Evolutionary conservation across 2,113 vertebrate species (phyloP).

Genomic region (Picathartes gymnocephalus): DNA sequence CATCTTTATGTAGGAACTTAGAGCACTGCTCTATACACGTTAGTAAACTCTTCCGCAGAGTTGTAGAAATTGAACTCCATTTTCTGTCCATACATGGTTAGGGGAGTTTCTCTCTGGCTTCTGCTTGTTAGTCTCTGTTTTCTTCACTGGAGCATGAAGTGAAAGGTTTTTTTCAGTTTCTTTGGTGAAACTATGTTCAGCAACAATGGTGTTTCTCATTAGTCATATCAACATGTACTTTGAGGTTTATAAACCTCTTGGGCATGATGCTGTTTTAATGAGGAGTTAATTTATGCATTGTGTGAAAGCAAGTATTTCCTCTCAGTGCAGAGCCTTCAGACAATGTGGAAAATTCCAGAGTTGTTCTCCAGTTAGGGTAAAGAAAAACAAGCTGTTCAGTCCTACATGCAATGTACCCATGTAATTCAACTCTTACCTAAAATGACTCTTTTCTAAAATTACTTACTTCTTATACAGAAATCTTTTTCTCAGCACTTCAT

Average conservation of each 20-base stretch:
- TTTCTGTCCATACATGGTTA: background rate
- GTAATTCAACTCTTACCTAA: background rate
- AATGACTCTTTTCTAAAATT: background rate
- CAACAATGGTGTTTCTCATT: background rate
- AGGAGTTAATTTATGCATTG: background rate
- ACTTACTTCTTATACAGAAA: background rate
- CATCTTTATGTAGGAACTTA: background rate
- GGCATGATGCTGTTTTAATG: background rate
- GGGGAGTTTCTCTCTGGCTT: background rate
- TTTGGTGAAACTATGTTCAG: background rate
- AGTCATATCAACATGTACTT: background rate
- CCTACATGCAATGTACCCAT: background rate
- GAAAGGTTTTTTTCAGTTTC: background rate
- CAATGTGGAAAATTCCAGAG: background rate
- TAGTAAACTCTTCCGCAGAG: background rate
- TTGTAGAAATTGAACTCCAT: background rate
- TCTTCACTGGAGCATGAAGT: background rate
- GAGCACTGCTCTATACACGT: background rate
- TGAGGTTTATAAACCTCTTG: background rate
- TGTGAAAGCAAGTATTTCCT: background rate
- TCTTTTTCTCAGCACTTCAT: background rate
- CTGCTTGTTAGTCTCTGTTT: background rate
- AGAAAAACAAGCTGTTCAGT: background rate
- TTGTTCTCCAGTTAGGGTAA: background rate
- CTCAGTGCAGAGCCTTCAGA: background rate